Evolutionary conservation across 2,888 invertebrate genomes (phyloP), one percentile per base, ranked within the genome.

Genomic region (Trilocha varians): DNA sequence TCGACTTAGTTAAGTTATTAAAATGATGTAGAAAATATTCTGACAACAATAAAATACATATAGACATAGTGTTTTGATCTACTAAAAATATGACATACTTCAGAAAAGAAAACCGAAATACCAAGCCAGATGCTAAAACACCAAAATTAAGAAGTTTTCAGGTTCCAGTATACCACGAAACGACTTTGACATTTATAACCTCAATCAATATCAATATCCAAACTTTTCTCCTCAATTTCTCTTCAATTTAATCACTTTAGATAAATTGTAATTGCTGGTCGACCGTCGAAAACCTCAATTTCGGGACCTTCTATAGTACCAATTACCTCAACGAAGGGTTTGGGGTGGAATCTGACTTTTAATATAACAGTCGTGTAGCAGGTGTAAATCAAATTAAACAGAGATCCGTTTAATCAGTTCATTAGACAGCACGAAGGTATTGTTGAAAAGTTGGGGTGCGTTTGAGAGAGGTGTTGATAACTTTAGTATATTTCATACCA

Each of bases 311-410:
- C 6, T 11, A 2, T 25, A 25, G 25, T 11, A 5, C 6, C 11
- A 9, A 15, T 25, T 9, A 16, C 18, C 18, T 18, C 38, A 13
- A 32, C 11, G 16, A 15, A 32, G 38, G 38, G 18, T 36, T 16
- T 38, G 25, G 41, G 35, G 14, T 35, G 3, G 17, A 32, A 38
- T 34, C 18, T 16, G 39, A 14, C 42, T 38, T 14, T 25, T 4
- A 4, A 11, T 25, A 25, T 36, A n/a, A 38, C 34, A 33, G 43
- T 51, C 41, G 14, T 33, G 38, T 41, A 34, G 35, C 48, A 44
- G 39, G 41, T 37, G 35, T 47, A 41, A 41, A 47, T 53, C 44
- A 46, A 49, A 54, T 57, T 41, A 50, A 44, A 41, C 37, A 40
- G 35, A 35, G 36, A 44, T 46, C 39, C 36, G 34, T 36, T 5